These are phyloP conservation scores for Chymomyza costata DNA, from an alignment of 1,140 invertebrate genomes.

Conservation along the genomic window DNA sequence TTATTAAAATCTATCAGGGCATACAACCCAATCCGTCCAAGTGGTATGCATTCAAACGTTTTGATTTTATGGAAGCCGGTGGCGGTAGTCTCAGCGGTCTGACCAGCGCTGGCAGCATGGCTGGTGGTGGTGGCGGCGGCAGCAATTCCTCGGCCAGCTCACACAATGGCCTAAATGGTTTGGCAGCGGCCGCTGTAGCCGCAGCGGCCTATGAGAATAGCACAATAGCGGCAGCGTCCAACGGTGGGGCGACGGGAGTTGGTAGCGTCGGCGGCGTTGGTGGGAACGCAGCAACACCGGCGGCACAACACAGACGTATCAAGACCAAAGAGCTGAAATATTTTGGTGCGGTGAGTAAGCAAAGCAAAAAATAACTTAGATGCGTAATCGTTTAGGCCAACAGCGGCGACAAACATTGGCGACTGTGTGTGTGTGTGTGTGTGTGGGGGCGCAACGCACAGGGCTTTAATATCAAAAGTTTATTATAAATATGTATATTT, in stretches of 20 bases:
- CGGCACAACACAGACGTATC: constrained; percentile 59
- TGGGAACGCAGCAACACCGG: constrained; percentile 26
- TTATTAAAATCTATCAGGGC: constrained; percentile 71
- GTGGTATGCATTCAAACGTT: constrained; percentile 73
- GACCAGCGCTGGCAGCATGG: constrained; percentile 11
- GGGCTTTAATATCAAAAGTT: too few relatives aligned
- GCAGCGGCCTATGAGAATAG: constrained; percentile 56
- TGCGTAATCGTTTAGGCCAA: constrained; percentile 49
- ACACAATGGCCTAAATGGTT: constrained; percentile 57
- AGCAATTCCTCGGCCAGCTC: constrained; percentile 25
- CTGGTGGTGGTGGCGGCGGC: constrained; percentile 10
- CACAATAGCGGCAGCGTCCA: constrained; percentile 50
- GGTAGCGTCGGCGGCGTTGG: constrained; percentile 6
- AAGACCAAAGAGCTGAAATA: constrained; percentile 74
- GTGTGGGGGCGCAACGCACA: too few relatives aligned
- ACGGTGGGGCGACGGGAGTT: constrained; percentile 44
- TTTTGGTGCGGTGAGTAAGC: constrained; percentile 71
- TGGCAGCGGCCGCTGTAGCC: constrained; percentile 54
- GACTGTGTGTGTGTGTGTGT: too few relatives aligned
- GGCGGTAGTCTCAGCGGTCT: constrained; percentile 52
- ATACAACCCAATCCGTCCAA: constrained; percentile 74
- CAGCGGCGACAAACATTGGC: too few relatives aligned
- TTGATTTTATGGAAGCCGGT: constrained; percentile 72
- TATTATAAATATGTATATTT: too few relatives aligned
- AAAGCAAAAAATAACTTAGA: constrained; percentile 38